Conservation (phyloP, 2,797 vertebrate species). For the Australoheros facetus region DNA sequence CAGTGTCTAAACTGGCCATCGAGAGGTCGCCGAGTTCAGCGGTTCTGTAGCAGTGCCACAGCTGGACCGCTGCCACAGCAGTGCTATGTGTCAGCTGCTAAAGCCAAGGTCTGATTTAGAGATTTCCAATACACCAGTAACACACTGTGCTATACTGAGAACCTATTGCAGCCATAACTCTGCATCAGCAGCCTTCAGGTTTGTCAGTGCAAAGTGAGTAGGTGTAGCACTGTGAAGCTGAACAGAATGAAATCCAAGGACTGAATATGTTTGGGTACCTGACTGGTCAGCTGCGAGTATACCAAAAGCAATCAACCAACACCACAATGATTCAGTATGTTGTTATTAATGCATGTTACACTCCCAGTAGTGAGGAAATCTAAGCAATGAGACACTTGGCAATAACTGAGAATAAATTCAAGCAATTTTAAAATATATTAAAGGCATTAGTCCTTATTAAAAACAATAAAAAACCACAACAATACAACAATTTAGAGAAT, state of each 20-base stretch:
- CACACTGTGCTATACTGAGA: slow-evolving; percentile 22
- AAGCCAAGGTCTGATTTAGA: slow-evolving; percentile 48
- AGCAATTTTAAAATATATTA: not conserved
- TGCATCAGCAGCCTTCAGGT: slow-evolving; percentile 38
- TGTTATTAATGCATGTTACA: not conserved
- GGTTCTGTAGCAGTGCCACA: slow-evolving; percentile 22
- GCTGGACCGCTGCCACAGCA: slow-evolving; percentile 40
- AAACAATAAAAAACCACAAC: not conserved
- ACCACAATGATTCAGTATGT: not conserved
- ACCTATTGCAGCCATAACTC: slow-evolving; percentile 16
- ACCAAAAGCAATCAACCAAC: not conserved
- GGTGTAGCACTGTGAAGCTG: not conserved
- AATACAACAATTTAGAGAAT: not conserved
- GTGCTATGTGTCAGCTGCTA: slow-evolving; percentile 24
- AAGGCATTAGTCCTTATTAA: not conserved
- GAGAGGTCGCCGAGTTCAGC: slow-evolving; percentile 28
- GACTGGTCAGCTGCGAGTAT: not conserved
- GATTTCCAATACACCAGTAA: slow-evolving; percentile 46
- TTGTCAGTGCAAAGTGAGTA: not conserved
- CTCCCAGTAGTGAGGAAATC: not conserved
- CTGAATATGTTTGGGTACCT: not conserved
- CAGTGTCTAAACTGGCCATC: slow-evolving; percentile 16
- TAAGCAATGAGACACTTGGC: not conserved
- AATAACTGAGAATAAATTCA: not conserved
- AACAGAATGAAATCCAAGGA: not conserved